A percentile compares a stretch with the other conserved stretches of the same genome.
These are phyloP conservation scores for Rhinophrynus dorsalis DNA, from an alignment of 2,797 vertebrate genomes.

Conservation along the genomic window DNA sequence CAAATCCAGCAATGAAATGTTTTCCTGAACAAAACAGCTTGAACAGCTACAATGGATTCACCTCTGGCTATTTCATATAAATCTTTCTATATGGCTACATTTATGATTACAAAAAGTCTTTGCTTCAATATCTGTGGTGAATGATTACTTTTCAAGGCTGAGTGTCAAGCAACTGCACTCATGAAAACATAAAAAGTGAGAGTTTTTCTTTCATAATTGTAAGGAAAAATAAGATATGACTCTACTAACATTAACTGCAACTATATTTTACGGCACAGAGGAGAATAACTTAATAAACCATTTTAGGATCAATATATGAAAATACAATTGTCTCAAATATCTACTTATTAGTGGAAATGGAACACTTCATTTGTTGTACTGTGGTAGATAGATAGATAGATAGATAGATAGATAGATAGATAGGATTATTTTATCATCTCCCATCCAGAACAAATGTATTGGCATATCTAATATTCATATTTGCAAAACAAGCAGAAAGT, in stretches of 20 bases:
- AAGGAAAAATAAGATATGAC: slow-evolving; percentile 13
- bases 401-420: too few species aligned
- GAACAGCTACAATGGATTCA: neutral
- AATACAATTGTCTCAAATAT: slow-evolving; percentile 7
- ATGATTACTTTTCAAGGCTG: slow-evolving; percentile 9
- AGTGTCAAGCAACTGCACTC: neutral
- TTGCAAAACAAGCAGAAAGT: too few species aligned
- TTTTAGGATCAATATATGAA: slow-evolving; percentile 20
- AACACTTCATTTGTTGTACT: neutral
- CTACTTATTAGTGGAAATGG: neutral
- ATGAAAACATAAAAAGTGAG: neutral
- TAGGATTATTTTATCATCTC: too few species aligned
- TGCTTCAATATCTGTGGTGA: slow-evolving; percentile 6
- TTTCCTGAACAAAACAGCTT: neutral
- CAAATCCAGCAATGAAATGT: slow-evolving; percentile 16
- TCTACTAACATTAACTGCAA: slow-evolving; percentile 20
- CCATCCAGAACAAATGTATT: too few species aligned
- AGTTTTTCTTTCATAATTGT: neutral
- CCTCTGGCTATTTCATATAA: neutral
- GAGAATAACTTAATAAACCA: slow-evolving; percentile 5
- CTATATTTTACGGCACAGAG: slow-evolving; percentile 20
- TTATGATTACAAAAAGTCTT: slow-evolving; percentile 5
- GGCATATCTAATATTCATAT: too few species aligned
- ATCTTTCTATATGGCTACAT: slow-evolving; percentile 17
- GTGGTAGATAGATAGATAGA: too few species aligned